These are phyloP conservation scores for Picus viridis DNA, from an alignment of 2,797 vertebrate species.

Conservation along the genomic window DNA sequence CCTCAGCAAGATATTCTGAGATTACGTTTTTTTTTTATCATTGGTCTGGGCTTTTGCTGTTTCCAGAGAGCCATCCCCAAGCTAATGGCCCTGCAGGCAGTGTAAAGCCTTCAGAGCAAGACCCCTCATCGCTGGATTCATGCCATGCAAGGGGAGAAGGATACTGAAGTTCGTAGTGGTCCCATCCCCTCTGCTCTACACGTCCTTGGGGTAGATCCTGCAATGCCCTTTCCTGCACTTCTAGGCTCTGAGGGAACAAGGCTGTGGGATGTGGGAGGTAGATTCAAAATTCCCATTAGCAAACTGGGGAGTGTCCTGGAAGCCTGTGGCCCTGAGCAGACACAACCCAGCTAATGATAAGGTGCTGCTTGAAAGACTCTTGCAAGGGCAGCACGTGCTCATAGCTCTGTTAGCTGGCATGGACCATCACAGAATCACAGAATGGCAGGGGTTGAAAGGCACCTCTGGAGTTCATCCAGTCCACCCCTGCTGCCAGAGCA, in stretches of 20 bases:
- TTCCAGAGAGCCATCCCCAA: neutral
- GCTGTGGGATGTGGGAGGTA: neutral
- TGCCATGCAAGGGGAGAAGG: neutral
- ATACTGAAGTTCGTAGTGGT: neutral
- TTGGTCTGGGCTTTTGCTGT: neutral
- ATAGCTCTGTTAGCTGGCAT: neutral
- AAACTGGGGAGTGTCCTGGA: constrained; percentile 3
- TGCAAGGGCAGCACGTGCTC: neutral
- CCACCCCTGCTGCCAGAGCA: too few relatives aligned
- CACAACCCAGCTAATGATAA: neutral
- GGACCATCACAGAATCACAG: too few relatives aligned
- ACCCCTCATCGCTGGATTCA: neutral
- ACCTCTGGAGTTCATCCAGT: too few relatives aligned
- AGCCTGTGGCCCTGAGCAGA: neutral
- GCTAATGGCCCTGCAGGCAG: neutral
- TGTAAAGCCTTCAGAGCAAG: neutral
- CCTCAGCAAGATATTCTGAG: neutral
- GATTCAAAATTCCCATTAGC: neutral
- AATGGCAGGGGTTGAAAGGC: too few relatives aligned
- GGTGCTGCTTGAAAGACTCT: neutral
- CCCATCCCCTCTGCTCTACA: neutral
- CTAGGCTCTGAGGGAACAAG: neutral
- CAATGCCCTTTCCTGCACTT: neutral
- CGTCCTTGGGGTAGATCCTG: neutral
- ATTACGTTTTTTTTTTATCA: neutral